Base-by-base conservation (phyloP, 2,797 vertebrate species). In the Dendrocincla fuliginosa region DNA sequence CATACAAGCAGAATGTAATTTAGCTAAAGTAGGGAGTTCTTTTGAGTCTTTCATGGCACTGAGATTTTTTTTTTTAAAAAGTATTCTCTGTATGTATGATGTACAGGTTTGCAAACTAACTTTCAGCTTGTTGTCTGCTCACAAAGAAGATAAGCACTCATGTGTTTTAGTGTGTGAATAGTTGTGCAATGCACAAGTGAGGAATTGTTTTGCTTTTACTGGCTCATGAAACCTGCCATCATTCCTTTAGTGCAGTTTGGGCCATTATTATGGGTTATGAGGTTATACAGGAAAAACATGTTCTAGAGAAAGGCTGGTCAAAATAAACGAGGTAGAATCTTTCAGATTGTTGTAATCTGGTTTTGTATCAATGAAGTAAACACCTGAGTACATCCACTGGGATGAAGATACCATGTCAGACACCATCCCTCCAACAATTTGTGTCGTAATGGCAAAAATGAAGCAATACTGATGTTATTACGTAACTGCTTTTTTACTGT, bases 201-300 rank as follows among this genome's bases (percentile, higher is more conserved):
- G 93, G 92, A 96, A 92, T 74, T 95, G 94, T 95, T 96, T 95
- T 93, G 90, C 93, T 94, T 95, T 96, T 96, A 85, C 88, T 85
- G 52, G 89, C 81, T 61, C 71, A 6, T 63, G 76, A 94, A 97
- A 96, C 86, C 79, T 83, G 90, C 92, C 53, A 52, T 94, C 95
- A 80, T 94, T 95, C 95, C 94, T 92, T 41, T 42, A 82, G 86
- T 76, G 91, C 90, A 93, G 86, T 96, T 97, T 87, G 96, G 94
- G 86, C 93, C 90, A 94, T 97, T 97, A 98, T 97, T 96, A 96
- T 64, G 84, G 95, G 84, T 97, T 97, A 94, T 78, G 94, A 95
- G 95, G 91, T 95, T 89, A 93, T 96, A 97, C 97, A 96, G 97
- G 97, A 97, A 98, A 98, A 98, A 97, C 97, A 63, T 89, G 97